Percentiles rank a stretch among this genome's conserved stretches.
Conservation (phyloP, 2,888 invertebrate species). For the Tupiocoris notatus region DNA sequence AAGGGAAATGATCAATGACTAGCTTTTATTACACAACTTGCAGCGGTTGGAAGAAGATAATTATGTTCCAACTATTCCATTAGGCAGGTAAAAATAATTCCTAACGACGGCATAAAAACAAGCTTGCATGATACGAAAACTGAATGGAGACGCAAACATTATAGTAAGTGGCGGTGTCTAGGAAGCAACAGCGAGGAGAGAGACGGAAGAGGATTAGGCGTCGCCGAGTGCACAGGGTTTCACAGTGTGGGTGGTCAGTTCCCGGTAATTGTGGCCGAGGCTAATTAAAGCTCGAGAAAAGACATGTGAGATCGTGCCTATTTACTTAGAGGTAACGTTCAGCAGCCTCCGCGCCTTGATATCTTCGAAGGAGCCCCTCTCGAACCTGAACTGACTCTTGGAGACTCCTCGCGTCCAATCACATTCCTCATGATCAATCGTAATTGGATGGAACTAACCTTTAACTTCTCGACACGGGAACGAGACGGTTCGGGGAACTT, state of each 20-base stretch:
- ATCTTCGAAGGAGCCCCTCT: neutral
- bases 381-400: neutral
- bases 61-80: too few relatives aligned
- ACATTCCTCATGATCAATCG: constrained; percentile 45
- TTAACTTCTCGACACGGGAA: constrained; percentile 18
- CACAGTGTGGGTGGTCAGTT: constrained; percentile 44
- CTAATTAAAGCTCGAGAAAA: constrained; percentile 39
- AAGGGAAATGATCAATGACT: too few relatives aligned
- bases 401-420: constrained; percentile 32
- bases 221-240: neutral
- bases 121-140: too few relatives aligned
- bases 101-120: too few relatives aligned
- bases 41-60: too few relatives aligned
- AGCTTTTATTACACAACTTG: too few relatives aligned
- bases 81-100: too few relatives aligned
- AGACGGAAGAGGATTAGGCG: neutral
- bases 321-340: constrained; percentile 21
- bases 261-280: constrained; percentile 43
- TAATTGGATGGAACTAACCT: constrained; percentile 42
- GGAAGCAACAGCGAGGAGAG: too few relatives aligned
- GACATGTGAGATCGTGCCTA: constrained; percentile 45
- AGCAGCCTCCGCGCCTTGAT: neutral
- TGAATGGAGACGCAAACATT: too few relatives aligned
- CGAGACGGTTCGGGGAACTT: constrained; percentile 35
- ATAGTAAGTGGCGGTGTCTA: too few relatives aligned